phyloP scores from a whole-genome alignment of 2,113 vertebrate species.

The Dendropsophus ebraccatus region DNA sequence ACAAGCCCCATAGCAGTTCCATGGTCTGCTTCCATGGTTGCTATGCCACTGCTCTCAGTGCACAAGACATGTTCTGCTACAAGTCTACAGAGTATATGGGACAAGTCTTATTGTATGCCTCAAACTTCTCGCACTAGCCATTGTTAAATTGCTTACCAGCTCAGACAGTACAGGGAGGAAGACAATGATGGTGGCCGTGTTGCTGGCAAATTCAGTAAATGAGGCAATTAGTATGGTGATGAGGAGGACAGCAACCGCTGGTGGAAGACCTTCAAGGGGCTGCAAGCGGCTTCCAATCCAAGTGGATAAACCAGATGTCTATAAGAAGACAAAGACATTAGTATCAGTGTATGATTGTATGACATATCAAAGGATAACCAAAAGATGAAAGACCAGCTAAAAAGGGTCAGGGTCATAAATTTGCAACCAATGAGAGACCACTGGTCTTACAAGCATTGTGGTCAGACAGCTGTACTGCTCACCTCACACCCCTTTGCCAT shows the following conservation, averaged over 20 bases:
- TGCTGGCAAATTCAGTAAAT: constrained; percentile 97
- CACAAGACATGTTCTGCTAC: no score
- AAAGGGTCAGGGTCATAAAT: no score
- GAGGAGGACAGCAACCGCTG: constrained; percentile 82
- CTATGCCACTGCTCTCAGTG: no score
- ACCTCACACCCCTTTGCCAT: constrained; percentile 99
- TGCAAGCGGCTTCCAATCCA: constrained; percentile 92
- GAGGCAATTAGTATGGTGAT: constrained; percentile 86
- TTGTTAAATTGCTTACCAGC: constrained; percentile 85
- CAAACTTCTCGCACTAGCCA: no score
- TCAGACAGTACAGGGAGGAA: constrained; percentile 92
- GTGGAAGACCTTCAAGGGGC: constrained; percentile 84
- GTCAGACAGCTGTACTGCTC: constrained; percentile 11
- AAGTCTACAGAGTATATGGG: no score
- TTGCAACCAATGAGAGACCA: background rate
- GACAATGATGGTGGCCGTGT: constrained; percentile 96
- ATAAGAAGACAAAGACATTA: constrained; percentile 38
- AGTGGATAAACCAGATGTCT: constrained; percentile 92
- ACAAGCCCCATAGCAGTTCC: no score
- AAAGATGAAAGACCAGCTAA: background rate
- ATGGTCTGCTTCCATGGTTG: no score
- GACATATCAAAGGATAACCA: background rate
- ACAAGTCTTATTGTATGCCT: no score
- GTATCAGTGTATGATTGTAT: background rate
- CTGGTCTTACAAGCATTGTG: background rate